A percentile compares a stretch with the other conserved stretches of the same genome.
phyloP scores from a whole-genome alignment of 2,797 vertebrate species.

The Philypnodon macrostomus region DNA sequence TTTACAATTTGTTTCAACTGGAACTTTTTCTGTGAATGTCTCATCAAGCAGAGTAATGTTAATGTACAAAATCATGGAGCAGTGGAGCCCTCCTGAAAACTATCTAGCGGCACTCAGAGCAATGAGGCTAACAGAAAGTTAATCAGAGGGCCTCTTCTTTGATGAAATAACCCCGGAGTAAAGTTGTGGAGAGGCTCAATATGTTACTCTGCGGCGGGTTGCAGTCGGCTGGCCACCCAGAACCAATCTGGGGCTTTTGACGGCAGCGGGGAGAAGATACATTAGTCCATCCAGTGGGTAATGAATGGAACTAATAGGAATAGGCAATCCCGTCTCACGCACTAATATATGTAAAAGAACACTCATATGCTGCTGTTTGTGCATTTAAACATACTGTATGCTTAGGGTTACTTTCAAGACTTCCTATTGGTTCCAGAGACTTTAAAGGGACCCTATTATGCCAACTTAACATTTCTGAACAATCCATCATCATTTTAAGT shows the following conservation, averaged over 20 bases:
- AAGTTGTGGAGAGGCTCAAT: slow-evolving; percentile 69
- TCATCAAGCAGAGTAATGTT: slow-evolving; percentile 65
- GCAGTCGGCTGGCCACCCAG: slow-evolving; percentile 65
- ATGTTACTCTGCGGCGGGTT: slow-evolving; percentile 58
- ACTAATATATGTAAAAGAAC: slow-evolving; percentile 66
- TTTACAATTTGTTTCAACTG: slow-evolving; percentile 48
- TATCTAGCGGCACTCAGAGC: slow-evolving; percentile 59
- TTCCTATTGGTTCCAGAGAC: slow-evolving; percentile 3
- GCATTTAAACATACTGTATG: too few species aligned
- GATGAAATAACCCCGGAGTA: slow-evolving; percentile 70
- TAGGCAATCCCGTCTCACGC: slow-evolving; percentile 57
- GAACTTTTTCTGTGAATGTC: slow-evolving; percentile 53
- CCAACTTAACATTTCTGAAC: too few species aligned
- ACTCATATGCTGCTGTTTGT: slow-evolving; percentile 49
- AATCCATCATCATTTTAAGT: too few species aligned
- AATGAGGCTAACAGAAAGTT: slow-evolving; percentile 73
- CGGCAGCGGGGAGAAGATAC: slow-evolving; percentile 70
- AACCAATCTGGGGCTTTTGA: slow-evolving; percentile 75
- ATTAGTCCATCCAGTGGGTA: slow-evolving; percentile 72
- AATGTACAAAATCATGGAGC: slow-evolving; percentile 61
- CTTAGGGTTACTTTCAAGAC: slow-evolving; percentile 16
- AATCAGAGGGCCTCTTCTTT: slow-evolving; percentile 65
- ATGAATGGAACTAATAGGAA: slow-evolving; percentile 78
- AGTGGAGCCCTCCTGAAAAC: slow-evolving; percentile 47
- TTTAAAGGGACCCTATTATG: too few species aligned